Percentiles rank a stretch among this genome's conserved stretches.
These are phyloP conservation scores for Calameuta filiformis DNA, from an alignment of 2,888 invertebrate species.

Conservation along the genomic window DNA sequence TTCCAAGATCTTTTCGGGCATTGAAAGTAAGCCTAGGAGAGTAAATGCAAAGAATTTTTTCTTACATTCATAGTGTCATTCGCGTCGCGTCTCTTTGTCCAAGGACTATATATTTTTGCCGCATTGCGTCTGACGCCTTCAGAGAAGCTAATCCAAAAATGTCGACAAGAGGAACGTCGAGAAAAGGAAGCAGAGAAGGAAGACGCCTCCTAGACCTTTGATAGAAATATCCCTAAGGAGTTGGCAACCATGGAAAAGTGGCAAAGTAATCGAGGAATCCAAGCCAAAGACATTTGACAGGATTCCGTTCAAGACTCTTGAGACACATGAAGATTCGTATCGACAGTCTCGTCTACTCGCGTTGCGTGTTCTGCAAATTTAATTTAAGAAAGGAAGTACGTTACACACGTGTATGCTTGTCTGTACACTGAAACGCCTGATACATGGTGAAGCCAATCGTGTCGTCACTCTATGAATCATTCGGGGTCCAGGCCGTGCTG, in stretches of 20 bases:
- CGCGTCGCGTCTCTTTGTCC: neutral
- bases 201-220: neutral
- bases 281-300: neutral
- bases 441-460: slow-evolving; percentile 12
- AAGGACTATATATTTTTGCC: neutral
- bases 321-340: neutral
- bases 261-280: neutral
- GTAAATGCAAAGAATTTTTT: neutral
- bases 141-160: neutral
- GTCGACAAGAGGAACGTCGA: neutral
- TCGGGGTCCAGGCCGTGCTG: slow-evolving; percentile 2
- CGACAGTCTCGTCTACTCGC: neutral
- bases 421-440: slow-evolving; percentile 6
- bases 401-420: neutral
- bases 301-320: neutral
- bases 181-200: neutral
- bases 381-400: slow-evolving; percentile 17
- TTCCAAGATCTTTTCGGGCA: neutral
- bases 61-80: neutral
- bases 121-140: neutral
- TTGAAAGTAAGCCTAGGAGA: neutral
- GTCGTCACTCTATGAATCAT: slow-evolving; percentile 17
- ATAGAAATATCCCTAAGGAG: neutral
- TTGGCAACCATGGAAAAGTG: neutral
- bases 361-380: slow-evolving; percentile 6